Evolutionary conservation across 2,113 vertebrate species (phyloP), one percentile per base, ranked within the genome.

Genomic region (Perca flavescens): DNA sequence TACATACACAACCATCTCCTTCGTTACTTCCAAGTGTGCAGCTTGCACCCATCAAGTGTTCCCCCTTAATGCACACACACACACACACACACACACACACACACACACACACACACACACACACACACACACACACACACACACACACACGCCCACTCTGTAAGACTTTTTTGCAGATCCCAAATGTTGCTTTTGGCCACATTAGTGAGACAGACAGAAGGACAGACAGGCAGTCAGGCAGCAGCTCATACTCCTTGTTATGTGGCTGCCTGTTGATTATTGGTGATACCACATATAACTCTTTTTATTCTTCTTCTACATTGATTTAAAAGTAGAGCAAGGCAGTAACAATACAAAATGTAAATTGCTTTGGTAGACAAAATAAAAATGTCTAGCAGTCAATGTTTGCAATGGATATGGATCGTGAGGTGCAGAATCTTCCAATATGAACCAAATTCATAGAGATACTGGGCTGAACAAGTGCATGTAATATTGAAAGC

Each of bases 141-240:
- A 62, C 65, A 34, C 52, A 49, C 6, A 28, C 52, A 46, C 74
- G 80, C 80, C 36, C 80, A 78, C 68, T 75, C 36, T 79, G 36
- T 58, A 61, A 61, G 74, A 78, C 46, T 78, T 90, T 84, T 77
- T 86, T 85, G 70, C 88, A 85, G 77, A 87, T 89, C 86, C 82
- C 86, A 90, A 92, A 88, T 90, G 85, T 92, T 88, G 81, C 74
- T 86, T 87, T 92, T 90, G 86, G 90, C 88, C 86, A 80, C 84
- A 82, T 91, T 83, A 82, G 83, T 63, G 85, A 91, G 88, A 90
- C 77, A 69, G 84, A 83, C 89, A 90, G 88, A 92, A 77, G 79
- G 88, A 82, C 84, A 66, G 79, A 73, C 79, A 83, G 84, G 80
- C 74, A 85, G 72, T 12, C 79, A 78, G 80, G 49, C 85, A 83